Evolutionary conservation across 2,888 invertebrate genomes (phyloP).

Genomic region (Microplitis manilae): DNA sequence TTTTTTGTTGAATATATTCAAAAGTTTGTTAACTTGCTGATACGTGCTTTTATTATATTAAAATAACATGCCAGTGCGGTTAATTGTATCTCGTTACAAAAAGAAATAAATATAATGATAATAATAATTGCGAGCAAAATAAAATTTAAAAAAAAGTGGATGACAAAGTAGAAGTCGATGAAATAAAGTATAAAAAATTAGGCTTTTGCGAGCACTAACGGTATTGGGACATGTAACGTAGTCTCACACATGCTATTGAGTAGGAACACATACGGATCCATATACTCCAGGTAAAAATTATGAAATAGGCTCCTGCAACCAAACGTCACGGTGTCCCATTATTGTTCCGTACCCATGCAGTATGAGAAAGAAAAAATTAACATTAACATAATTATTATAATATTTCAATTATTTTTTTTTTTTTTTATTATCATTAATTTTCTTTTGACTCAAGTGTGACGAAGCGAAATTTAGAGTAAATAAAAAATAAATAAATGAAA

Average conservation of each 20-base stretch:
- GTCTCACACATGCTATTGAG: slow-evolving; percentile 72
- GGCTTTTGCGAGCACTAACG: slow-evolving; percentile 70
- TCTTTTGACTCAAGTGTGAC: background rate
- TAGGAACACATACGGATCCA: slow-evolving; percentile 72
- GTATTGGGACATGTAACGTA: slow-evolving; percentile 71
- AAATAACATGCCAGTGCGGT: background rate
- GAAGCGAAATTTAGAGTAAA: background rate
- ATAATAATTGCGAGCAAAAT: background rate
- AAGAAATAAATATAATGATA: background rate
- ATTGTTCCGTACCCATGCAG: slow-evolving; percentile 68
- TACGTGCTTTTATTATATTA: background rate
- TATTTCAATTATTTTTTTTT: background rate
- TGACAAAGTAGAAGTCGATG: background rate
- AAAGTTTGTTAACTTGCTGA: background rate
- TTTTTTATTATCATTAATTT: background rate
- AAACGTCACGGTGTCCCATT: slow-evolving; percentile 69
- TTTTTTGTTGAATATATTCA: background rate
- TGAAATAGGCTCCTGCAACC: slow-evolving; percentile 72
- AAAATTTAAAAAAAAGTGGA: background rate
- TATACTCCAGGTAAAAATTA: slow-evolving; percentile 72
- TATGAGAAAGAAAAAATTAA: slow-evolving; percentile 48
- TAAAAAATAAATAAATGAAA: slow-evolving; percentile 12
- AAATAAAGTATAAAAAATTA: slow-evolving; percentile 3
- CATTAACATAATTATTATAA: slow-evolving; percentile 39
- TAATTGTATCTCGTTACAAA: background rate